Evolutionary conservation across 2,888 invertebrate genomes (phyloP), one percentile per base, ranked within the genome.

Genomic region (Strigamia crassipes): DNA sequence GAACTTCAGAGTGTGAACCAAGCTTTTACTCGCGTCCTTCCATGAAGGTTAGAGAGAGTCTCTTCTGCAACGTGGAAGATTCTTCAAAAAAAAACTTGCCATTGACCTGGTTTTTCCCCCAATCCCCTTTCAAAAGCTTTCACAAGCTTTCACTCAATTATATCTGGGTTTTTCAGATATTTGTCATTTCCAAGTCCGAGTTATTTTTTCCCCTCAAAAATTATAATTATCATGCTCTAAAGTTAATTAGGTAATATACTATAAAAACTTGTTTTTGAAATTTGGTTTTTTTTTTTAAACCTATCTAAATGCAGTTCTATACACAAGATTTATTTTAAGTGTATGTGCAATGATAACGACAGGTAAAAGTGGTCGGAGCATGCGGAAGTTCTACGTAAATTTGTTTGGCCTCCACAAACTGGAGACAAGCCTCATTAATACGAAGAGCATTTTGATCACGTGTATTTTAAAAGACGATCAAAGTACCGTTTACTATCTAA

Each of bases 51-150:
- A 73, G 27, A 73, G 18, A 38, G 38, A 27, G 66, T 66, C 66
- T 66, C 66, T 4, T 66, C 66, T 23, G 23, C 27, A 27, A 66
- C 21, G 9, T 66, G 27, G 66, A 23, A 66, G 66, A 23, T 66
- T 73, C 73, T 5, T 9, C 46, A 13, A 18, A 15, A 73, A 15
- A 73, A 73, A 27, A 10, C 15, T 31, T 73, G 73, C 73, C 73
- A 73, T 73, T 73, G 73, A 73, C 73, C 73, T 73, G 73, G 73
- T 27, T 73, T 73, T 73, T 15, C 73, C 73, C 73, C 73, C 73
- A 12, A 15, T 27, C 2, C 73, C 73, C 31, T 73, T 73, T n/a
- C n/a, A n/a, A n/a, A n/a, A n/a, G n/a, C n/a, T n/a, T n/a, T n/a
- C n/a, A n/a, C n/a, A n/a, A n/a, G n/a, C n/a, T n/a, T n/a, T 27